Percentiles rank a stretch among this genome's conserved stretches.
These are phyloP conservation scores for Cheilosia vernalis DNA, from an alignment of 2,888 invertebrate species.

Conservation along the genomic window DNA sequence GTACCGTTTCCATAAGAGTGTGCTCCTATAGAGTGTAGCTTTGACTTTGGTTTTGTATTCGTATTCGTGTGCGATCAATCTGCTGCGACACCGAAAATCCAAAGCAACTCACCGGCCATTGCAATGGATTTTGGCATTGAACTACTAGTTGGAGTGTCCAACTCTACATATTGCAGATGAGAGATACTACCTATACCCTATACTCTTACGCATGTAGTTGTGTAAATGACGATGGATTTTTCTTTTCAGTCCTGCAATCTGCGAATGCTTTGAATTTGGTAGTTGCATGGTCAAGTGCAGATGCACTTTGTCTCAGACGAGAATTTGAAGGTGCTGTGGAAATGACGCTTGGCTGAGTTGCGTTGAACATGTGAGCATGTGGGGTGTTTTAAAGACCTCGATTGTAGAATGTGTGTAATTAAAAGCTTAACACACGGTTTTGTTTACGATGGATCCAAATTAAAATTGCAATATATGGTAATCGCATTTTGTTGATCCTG, in stretches of 20 bases:
- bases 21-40: constrained; percentile 5
- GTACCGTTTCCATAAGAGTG: not conserved
- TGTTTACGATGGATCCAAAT: not conserved
- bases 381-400: constrained; percentile 18
- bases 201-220: constrained; percentile 18
- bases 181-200: constrained; percentile 33
- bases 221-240: constrained; percentile 16
- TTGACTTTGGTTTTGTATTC: constrained; percentile 13
- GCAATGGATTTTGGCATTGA: constrained; percentile 53
- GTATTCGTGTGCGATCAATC: constrained; percentile 64
- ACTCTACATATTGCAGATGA: constrained; percentile 38
- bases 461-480: not conserved
- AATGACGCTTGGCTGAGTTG: not conserved
- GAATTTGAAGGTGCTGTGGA: constrained; percentile 16
- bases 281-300: constrained; percentile 17
- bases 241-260: constrained; percentile 58
- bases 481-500: too few relatives aligned
- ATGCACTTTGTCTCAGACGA: constrained; percentile 18
- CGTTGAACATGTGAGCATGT: constrained; percentile 7
- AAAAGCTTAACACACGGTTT: not conserved
- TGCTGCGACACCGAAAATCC: constrained; percentile 48
- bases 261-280: constrained; percentile 60
- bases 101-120: constrained; percentile 37
- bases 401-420: not conserved
- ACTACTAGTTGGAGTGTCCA: constrained; percentile 48